phyloP scores from a whole-genome alignment of 2,797 vertebrate genomes.

The Masticophis lateralis region DNA sequence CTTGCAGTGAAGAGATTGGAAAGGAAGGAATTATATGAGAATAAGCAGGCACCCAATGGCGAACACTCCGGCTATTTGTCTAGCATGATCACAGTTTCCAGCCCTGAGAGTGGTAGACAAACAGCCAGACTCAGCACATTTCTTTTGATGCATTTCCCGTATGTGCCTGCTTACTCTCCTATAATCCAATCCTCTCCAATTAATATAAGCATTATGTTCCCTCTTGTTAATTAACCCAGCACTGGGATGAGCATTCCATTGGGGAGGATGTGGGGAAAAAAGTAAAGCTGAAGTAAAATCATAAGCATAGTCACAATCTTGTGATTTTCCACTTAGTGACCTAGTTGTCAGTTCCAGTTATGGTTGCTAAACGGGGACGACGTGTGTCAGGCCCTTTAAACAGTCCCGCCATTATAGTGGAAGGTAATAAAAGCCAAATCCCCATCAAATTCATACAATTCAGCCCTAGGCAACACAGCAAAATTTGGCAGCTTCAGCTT shows the following conservation, averaged over 20 bases:
- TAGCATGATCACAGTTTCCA: background rate
- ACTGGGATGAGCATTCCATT: background rate
- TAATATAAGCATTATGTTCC: background rate
- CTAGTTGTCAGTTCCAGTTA: background rate
- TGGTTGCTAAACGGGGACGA: background rate
- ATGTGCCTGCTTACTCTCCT: background rate
- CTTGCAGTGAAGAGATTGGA: background rate
- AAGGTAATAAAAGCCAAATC: background rate
- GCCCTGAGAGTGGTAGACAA: background rate
- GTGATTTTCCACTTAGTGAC: background rate
- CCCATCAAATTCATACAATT: background rate
- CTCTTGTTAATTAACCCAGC: background rate
- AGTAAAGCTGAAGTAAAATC: background rate
- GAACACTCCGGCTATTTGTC: background rate
- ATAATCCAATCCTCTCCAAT: background rate
- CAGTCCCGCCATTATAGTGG: background rate
- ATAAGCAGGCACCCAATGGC: background rate
- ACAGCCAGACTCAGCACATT: background rate
- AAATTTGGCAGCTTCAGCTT: background rate
- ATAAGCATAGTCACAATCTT: background rate
- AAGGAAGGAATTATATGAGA: background rate
- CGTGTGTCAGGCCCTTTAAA: background rate
- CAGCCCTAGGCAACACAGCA: background rate
- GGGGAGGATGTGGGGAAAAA: background rate
- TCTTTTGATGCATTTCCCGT: background rate